phyloP scores from a whole-genome alignment of 2,113 vertebrate genomes.

The Ammodytes dubius region DNA sequence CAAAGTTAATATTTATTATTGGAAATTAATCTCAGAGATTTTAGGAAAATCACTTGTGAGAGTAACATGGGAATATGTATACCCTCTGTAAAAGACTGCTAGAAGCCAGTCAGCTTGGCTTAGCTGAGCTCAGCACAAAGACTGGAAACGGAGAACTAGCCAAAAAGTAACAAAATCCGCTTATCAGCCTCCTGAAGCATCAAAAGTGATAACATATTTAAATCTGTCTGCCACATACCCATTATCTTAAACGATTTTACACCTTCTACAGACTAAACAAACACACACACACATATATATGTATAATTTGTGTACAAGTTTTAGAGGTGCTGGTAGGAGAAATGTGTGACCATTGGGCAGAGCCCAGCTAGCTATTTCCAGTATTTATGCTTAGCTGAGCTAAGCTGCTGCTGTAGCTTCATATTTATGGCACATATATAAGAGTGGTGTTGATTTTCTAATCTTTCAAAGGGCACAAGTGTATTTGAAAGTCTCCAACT shows the following conservation, averaged over 20 bases:
- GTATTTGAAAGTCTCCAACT: neutral
- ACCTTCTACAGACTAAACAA: neutral
- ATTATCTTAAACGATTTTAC: neutral
- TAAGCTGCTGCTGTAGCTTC: neutral
- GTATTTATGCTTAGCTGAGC: constrained; percentile 4
- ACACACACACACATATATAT: neutral
- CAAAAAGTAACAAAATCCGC: neutral
- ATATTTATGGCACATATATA: neutral
- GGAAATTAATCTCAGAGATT: neutral
- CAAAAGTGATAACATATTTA: neutral
- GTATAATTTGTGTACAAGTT: neutral
- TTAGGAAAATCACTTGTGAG: neutral
- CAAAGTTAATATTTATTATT: neutral
- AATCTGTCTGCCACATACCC: too few relatives aligned
- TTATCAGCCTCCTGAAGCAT: neutral
- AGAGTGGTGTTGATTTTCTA: neutral
- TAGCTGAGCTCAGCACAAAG: neutral
- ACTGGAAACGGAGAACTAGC: neutral
- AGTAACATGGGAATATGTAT: neutral
- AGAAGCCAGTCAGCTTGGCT: neutral
- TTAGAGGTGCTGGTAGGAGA: neutral
- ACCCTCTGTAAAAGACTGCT: neutral
- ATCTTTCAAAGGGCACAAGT: neutral
- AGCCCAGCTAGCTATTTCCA: neutral
- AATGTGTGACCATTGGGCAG: neutral